A percentile compares a stretch with the other conserved stretches of the same genome.
These are phyloP conservation scores for Athalia circularis DNA, from an alignment of 2,888 invertebrate species.

Conservation along the genomic window DNA sequence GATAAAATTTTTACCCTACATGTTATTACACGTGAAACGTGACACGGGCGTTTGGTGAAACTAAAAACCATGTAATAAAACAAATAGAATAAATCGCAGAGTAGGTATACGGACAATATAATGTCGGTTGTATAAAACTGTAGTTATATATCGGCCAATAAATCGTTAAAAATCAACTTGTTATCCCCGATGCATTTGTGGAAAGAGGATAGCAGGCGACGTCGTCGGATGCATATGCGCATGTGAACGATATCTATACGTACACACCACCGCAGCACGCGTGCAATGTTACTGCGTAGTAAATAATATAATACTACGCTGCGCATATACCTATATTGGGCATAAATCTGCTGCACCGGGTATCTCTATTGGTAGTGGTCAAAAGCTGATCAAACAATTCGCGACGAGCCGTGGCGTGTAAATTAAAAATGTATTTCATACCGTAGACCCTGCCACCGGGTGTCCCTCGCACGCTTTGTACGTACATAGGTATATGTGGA, in stretches of 20 bases:
- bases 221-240: no score
- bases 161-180: no score
- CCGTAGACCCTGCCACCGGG: background rate
- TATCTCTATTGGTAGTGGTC: constrained; percentile 14
- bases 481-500: no score
- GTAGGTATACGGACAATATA: no score
- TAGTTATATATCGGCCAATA: no score
- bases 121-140: no score
- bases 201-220: no score
- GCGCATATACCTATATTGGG: background rate
- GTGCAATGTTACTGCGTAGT: background rate
- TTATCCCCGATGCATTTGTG: no score
- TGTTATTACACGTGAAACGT: background rate
- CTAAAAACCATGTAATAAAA: no score
- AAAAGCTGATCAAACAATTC: constrained; percentile 36
- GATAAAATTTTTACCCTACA: background rate
- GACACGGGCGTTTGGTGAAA: no score
- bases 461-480: background rate
- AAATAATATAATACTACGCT: background rate
- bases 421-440: constrained; percentile 44
- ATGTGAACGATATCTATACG: no score
- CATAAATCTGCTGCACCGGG: constrained; percentile 20
- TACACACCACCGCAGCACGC: background rate
- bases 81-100: no score
- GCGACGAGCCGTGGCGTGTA: constrained; percentile 18